Conservation (phyloP, 2,113 vertebrate genomes). For the Apodemus speciosus region DNA sequence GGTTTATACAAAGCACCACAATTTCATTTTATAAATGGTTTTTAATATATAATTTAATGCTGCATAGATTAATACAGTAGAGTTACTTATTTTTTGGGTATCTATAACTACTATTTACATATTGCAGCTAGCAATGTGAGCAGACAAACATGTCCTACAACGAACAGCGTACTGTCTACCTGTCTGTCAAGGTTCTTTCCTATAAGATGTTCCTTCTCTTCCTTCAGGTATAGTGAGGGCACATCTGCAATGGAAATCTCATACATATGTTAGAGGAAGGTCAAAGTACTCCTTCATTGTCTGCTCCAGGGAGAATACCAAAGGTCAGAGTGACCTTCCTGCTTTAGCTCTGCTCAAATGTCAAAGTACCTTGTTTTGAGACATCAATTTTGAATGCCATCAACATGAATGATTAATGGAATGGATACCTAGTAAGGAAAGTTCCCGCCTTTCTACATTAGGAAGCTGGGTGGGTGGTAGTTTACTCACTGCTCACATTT, state of each 20-base stretch:
- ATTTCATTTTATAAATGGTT: slow-evolving; percentile 43
- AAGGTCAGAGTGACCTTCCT: neutral
- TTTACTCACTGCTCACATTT: neutral
- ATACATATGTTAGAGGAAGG: neutral
- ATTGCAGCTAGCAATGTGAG: neutral
- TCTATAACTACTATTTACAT: neutral
- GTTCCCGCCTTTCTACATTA: neutral
- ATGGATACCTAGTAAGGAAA: neutral
- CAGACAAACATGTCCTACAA: neutral
- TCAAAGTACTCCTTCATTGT: neutral
- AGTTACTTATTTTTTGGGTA: slow-evolving; percentile 2
- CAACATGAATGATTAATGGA: neutral
- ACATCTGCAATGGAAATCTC: neutral
- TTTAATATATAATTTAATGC: slow-evolving; percentile 29
- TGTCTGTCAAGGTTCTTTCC: neutral
- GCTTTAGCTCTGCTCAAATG: neutral
- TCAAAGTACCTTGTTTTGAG: neutral
- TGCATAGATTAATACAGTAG: neutral
- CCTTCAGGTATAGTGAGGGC: neutral
- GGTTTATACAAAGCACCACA: neutral
- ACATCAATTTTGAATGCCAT: neutral
- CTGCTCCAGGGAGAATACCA: neutral
- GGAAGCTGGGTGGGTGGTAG: neutral
- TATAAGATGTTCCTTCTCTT: neutral
- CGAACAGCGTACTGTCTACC: neutral